Evolutionary conservation across 2,888 invertebrate species (phyloP).

Genomic region (Pelosia muscerda): DNA sequence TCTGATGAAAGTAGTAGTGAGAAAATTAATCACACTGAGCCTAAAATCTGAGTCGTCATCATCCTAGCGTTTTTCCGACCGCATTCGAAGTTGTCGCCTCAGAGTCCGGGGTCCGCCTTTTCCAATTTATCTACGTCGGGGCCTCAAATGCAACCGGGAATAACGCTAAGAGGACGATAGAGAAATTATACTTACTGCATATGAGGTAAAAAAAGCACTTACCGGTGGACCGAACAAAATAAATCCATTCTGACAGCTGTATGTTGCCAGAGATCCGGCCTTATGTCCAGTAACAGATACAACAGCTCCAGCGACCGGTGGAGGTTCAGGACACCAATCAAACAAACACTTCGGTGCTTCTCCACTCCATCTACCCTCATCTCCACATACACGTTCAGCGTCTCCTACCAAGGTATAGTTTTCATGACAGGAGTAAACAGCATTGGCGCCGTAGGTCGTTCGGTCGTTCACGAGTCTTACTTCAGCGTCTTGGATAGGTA

Average conservation of each 20-base stretch:
- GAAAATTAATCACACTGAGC: too few species aligned
- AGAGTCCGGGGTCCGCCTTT: too few species aligned
- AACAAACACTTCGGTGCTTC: conserved; percentile 93
- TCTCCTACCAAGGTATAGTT: conserved; percentile 95
- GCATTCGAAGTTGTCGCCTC: too few species aligned
- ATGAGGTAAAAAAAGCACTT: conserved; percentile 59
- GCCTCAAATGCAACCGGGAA: too few species aligned
- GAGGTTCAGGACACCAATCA: conserved; percentile 96
- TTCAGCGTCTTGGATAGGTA: conserved; percentile 90
- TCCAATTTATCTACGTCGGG: too few species aligned
- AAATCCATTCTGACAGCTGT: conserved; percentile 93
- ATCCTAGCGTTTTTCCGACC: too few species aligned
- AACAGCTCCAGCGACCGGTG: conserved; percentile 91
- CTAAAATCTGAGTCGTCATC: too few species aligned
- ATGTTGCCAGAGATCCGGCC: conserved; percentile 93
- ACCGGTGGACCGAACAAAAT: conserved; percentile 94
- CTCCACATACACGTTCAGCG: conserved; percentile 90
- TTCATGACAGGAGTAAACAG: conserved; percentile 92
- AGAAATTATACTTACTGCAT: not conserved
- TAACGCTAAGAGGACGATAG: too few species aligned
- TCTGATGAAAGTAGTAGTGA: too few species aligned
- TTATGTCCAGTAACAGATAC: conserved; percentile 91
- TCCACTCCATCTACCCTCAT: conserved; percentile 92
- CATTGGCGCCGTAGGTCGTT: conserved; percentile 93
- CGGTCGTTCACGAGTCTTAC: conserved; percentile 89